Evolutionary conservation across 2,888 invertebrate species (phyloP), one percentile per base, ranked within the genome.

Genomic region (Luperina nickerlii): DNA sequence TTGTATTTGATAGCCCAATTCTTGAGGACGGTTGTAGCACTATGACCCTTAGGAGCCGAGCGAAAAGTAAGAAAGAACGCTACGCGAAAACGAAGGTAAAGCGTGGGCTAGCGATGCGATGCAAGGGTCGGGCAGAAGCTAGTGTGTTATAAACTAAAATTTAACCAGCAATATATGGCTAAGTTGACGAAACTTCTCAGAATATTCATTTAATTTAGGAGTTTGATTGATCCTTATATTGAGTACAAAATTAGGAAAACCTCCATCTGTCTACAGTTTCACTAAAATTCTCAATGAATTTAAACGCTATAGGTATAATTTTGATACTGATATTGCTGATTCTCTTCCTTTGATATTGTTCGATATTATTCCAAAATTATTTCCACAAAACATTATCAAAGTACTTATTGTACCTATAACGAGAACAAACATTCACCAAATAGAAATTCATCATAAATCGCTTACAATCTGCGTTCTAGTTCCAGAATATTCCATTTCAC

Each of bases 401-500:
- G 38, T 57, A 15, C 15, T 15, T 7, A 48, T 57, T 66, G 67
- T 38, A 38, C 38, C 38, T 48, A 38, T 6, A 15, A 45, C 8
- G 1, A 62, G 24, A 63, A 54, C 74, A 74, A 63, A 54, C 20
- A 38, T 15, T 20, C 42, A 57, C 27, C 15, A 15, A 63, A 75
- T 42, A 24, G 2, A 11, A 13, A 60, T 63, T 57, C 20, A 63
- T 48, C 11, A 38, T 63, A 69, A 70, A 60, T 27, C 20, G 4
- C 65, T 60, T 27, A 45, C 11, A 84, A 70, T 68, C 38, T 54
- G 6, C 27, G 18, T 62, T 54, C 27, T 27, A 71, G 66, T 79
- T 81, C 45, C 66, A 79, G 71, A 82, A 82, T 67, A 78, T 78
- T 69, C 57, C 45, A 62, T 78, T 62, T 68, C 38, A 57, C 48